Percentiles rank a stretch among this genome's conserved stretches.
These are phyloP conservation scores for Knipowitschia caucasica DNA, from an alignment of 2,797 vertebrate genomes.

Conservation along the genomic window DNA sequence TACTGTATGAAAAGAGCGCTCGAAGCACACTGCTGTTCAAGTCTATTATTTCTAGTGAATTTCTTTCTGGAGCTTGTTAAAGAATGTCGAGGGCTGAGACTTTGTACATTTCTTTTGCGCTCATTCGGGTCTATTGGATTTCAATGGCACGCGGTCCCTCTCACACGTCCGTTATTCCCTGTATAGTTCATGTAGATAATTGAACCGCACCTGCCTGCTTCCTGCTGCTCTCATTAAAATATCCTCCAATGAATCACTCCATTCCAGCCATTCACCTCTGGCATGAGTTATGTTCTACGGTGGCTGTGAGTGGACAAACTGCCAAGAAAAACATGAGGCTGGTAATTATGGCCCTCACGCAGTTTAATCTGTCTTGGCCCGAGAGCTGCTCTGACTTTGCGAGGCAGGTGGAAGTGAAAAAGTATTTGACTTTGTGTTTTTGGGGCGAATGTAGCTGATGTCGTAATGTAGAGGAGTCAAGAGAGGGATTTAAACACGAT, in stretches of 20 bases:
- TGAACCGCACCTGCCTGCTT: conserved; percentile 26
- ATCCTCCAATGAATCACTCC: conserved; percentile 48
- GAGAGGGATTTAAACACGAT: not conserved
- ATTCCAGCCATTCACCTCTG: conserved; percentile 39
- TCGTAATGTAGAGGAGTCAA: not conserved
- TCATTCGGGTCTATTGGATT: conserved; percentile 28
- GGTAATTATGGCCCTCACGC: conserved; percentile 40
- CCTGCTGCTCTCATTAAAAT: conserved; percentile 56
- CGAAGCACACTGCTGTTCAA: too few species aligned
- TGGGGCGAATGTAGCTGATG: not conserved
- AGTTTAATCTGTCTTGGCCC: conserved; percentile 22
- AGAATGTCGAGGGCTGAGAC: too few species aligned
- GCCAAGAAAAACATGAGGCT: conserved; percentile 33
- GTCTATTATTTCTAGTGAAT: too few species aligned
- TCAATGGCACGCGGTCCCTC: conserved; percentile 1
- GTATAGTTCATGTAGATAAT: conserved; percentile 46
- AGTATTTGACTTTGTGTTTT: conserved; percentile 9
- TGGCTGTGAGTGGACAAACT: conserved; percentile 18
- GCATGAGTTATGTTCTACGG: conserved; percentile 46
- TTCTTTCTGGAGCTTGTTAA: too few species aligned
- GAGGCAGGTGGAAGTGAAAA: conserved; percentile 13
- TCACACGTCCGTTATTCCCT: conserved; percentile 53
- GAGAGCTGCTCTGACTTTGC: conserved; percentile 33
- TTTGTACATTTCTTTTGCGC: conserved; percentile 10
- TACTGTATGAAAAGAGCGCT: too few species aligned